Base-by-base conservation (phyloP, 2,113 vertebrate genomes). In the Zosterops borbonicus region DNA sequence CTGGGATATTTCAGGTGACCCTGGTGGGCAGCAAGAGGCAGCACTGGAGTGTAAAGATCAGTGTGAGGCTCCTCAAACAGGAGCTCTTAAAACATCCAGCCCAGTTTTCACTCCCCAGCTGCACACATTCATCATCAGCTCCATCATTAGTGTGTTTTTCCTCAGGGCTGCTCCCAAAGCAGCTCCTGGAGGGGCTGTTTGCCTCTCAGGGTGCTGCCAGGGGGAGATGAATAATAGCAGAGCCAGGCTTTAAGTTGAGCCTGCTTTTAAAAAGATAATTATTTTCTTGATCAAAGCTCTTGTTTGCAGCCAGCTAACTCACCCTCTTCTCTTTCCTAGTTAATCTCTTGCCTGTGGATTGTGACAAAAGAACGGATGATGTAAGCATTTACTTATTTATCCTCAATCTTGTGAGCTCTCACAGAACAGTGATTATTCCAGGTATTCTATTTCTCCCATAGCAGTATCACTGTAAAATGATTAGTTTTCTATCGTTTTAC, bases 261-360 rank as follows among this genome's bases (percentile, higher is more conserved):
- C 55, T 60, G 37, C 69, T 87, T 91, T 87, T 42, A 33, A 89
- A 67, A 59, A 70, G 52, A 47, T 74, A 92, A 79, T 94, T 74
- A 87, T 79, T 91, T 83, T 70, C 70, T 60, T 91, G 89, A 87
- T 94, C 78, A 87, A 84, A 91, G 80, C 89, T 75, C 73, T 84
- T 92, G 52, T 89, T 74, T 95, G 60, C 80, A 96, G 83, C 35
- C 76, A 73, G 42, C 88, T 97, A 95, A 97, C 83, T 68, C 33
- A 5, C 83, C 41, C 79, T 96, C 75, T 97, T 96, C 92, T 98
- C 80, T 94, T 86, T 97, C 67, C 20, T 81, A 98, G 98, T 98
- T 97, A 97, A 98, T 89, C 92, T 98, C 53, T 87, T 98, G 96
- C 94, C 98, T 50, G 87, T 98, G 97, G 98, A 98, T 95, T 98